These are phyloP conservation scores for Cantharis rufa DNA, from an alignment of 2,888 invertebrate genomes.

Conservation along the genomic window DNA sequence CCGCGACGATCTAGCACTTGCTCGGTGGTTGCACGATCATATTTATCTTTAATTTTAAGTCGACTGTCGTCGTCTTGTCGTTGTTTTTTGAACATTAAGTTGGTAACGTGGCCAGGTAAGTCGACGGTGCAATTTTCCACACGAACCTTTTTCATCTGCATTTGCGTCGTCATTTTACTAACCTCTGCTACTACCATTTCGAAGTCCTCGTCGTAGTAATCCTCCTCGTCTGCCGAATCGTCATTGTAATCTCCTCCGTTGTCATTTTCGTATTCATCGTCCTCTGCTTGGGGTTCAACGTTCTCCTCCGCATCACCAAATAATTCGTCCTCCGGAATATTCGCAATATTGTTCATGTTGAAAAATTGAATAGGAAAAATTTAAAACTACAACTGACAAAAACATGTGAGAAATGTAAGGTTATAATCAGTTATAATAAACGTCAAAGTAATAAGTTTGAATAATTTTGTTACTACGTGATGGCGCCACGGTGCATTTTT, in stretches of 20 bases:
- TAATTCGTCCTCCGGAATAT: constrained; percentile 51
- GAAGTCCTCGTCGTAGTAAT: neutral
- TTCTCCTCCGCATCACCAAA: constrained; percentile 56
- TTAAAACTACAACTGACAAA: neutral
- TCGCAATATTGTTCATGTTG: neutral
- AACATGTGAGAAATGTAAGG: neutral
- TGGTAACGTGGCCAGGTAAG: constrained; percentile 71
- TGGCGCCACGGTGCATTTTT: neutral
- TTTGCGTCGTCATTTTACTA: constrained; percentile 36
- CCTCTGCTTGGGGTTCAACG: neutral
- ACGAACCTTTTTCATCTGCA: constrained; percentile 73
- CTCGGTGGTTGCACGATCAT: constrained; percentile 93
- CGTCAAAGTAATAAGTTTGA: neutral
- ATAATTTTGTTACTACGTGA: neutral
- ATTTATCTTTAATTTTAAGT: constrained; percentile 82
- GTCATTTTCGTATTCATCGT: neutral
- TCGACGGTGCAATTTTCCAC: constrained; percentile 73
- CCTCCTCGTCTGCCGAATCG: neutral
- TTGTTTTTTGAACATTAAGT: constrained; percentile 71
- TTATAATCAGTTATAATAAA: neutral
- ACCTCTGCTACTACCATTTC: constrained; percentile 44
- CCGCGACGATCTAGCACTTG: constrained; percentile 98
- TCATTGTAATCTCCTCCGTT: neutral
- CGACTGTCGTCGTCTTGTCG: constrained; percentile 72
- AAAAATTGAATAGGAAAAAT: neutral